Conservation (phyloP, 2,797 vertebrate species). For the Phalloptychus januarius region DNA sequence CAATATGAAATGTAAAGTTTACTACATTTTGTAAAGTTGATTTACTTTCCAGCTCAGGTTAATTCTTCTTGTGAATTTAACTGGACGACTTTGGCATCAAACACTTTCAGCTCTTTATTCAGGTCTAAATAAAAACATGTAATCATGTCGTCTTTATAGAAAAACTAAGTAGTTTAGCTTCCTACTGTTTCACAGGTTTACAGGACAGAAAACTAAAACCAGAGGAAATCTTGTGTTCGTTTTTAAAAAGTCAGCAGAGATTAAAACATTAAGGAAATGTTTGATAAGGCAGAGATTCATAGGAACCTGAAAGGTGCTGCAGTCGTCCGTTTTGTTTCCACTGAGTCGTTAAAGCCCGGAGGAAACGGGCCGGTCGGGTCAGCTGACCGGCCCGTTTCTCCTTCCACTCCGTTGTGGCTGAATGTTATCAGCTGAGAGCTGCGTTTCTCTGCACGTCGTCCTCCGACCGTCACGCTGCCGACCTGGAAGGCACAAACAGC, state of each 20-base stretch:
- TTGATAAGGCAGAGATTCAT: not conserved
- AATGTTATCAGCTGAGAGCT: conserved; percentile 72
- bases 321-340: not conserved
- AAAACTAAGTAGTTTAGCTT: not conserved
- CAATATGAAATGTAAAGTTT: too few relatives aligned
- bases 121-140: not conserved
- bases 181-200: not conserved
- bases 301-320: not conserved
- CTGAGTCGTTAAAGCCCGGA: not conserved
- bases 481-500: conserved; percentile 50
- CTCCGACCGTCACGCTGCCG: conserved; percentile 41
- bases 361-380: not conserved
- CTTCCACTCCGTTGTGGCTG: conserved; percentile 28
- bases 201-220: not conserved
- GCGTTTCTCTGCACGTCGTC: conserved; percentile 31
- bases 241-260: not conserved
- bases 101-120: not conserved
- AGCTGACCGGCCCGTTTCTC: conserved; percentile 16
- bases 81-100: not conserved
- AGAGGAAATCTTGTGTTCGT: not conserved
- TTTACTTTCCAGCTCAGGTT: not conserved
- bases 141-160: not conserved
- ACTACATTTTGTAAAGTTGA: too few relatives aligned
- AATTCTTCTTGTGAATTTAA: not conserved
- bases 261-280: not conserved